phyloP scores from a whole-genome alignment of 2,888 invertebrate species.

The Napeogenes inachia region DNA sequence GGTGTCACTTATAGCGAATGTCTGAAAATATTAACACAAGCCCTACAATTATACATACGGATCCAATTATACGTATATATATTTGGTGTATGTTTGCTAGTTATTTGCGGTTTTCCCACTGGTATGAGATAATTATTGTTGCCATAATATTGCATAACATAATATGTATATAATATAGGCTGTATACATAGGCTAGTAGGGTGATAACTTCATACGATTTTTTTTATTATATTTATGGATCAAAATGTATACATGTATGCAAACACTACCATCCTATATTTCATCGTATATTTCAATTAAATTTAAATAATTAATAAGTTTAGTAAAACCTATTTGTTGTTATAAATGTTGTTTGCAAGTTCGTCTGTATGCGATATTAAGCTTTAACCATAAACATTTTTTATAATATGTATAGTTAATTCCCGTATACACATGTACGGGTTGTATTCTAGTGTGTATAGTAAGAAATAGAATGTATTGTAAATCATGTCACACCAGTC shows the following conservation, averaged over 20 bases:
- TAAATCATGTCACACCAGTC: slow-evolving; percentile 26
- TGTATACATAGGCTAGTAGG: too few species aligned
- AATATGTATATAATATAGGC: background rate
- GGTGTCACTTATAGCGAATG: background rate
- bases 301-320: too few species aligned
- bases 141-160: background rate
- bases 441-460: background rate
- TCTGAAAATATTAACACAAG: background rate
- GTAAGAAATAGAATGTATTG: background rate
- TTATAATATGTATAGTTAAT: too few species aligned
- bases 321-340: too few species aligned
- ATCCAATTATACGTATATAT: too few species aligned
- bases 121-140: slow-evolving; percentile 16
- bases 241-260: background rate
- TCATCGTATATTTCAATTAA: too few species aligned
- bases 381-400: too few species aligned
- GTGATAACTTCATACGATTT: too few species aligned
- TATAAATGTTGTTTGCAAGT: too few species aligned
- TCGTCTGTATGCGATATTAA: too few species aligned
- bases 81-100: background rate
- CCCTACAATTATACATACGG: background rate
- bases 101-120: slow-evolving; percentile 23
- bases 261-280: too few species aligned
- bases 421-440: background rate
- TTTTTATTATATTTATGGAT: too few species aligned